Evolutionary conservation across 2,797 vertebrate species (phyloP).

Genomic region (Holocentrus rufus): DNA sequence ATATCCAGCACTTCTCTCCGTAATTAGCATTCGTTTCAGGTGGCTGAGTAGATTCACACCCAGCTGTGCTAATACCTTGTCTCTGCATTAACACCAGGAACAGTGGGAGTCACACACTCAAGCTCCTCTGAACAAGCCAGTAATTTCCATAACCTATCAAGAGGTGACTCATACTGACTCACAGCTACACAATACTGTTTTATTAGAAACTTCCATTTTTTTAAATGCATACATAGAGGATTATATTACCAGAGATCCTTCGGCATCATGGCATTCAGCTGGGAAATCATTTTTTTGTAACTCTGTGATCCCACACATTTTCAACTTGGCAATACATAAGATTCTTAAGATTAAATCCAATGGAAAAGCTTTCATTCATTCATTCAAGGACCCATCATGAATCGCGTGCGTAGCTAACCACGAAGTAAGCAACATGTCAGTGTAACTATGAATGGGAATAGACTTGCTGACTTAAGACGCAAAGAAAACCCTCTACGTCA

Average conservation of each 20-base stretch:
- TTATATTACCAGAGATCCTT: neutral
- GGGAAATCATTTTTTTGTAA: neutral
- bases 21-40: slow-evolving; percentile 57
- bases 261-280: neutral
- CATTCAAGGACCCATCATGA: neutral
- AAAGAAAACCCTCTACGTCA: slow-evolving; percentile 18
- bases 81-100: slow-evolving; percentile 34
- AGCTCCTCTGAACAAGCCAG: slow-evolving; percentile 39
- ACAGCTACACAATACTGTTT: slow-evolving; percentile 32
- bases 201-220: slow-evolving; percentile 50
- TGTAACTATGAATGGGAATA: neutral
- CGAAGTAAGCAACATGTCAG: neutral
- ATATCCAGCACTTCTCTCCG: slow-evolving; percentile 32
- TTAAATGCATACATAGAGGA: neutral
- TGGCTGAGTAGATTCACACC: slow-evolving; percentile 53
- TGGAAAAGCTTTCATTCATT: neutral
- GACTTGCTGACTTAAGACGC: slow-evolving; percentile 26
- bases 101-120: slow-evolving; percentile 34
- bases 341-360: neutral
- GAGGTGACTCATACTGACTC: slow-evolving; percentile 61
- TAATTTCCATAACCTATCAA: slow-evolving; percentile 65
- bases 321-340: neutral
- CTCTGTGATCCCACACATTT: no score
- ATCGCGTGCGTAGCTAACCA: neutral
- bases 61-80: slow-evolving; percentile 53